Percentiles rank a stretch among this genome's conserved stretches.
These are phyloP conservation scores for Oryzias celebensis DNA, from an alignment of 2,113 vertebrate species.

Conservation along the genomic window DNA sequence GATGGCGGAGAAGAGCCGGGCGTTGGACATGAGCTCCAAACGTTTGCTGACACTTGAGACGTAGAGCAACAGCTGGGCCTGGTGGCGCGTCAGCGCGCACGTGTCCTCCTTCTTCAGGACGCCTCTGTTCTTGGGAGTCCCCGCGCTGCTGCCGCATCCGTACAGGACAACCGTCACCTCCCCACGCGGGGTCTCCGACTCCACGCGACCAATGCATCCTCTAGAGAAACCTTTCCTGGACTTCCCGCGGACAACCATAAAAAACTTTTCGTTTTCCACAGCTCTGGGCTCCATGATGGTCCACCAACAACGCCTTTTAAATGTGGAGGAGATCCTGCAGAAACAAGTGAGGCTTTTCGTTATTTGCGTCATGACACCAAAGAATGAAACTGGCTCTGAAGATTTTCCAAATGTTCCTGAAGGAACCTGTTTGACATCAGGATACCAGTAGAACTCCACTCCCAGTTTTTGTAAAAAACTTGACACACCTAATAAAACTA, in stretches of 20 bases:
- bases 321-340: neutral
- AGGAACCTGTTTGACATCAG: too few species aligned
- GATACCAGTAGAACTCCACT: too few species aligned
- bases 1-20: constrained; percentile 77
- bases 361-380: too few species aligned
- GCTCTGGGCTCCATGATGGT: constrained; percentile 55
- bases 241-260: constrained; percentile 73
- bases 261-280: constrained; percentile 59
- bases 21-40: constrained; percentile 73
- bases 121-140: constrained; percentile 56
- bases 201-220: constrained; percentile 72
- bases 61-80: constrained; percentile 78
- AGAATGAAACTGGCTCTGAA: too few species aligned
- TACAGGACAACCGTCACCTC: constrained; percentile 66
- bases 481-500: too few species aligned
- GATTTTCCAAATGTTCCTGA: too few species aligned
- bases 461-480: too few species aligned
- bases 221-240: constrained; percentile 67
- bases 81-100: constrained; percentile 68
- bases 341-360: too few species aligned
- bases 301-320: neutral
- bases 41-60: constrained; percentile 57
- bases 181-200: constrained; percentile 57
- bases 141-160: constrained; percentile 16
- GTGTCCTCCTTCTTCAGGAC: constrained; percentile 63